phyloP scores from a whole-genome alignment of 2,113 vertebrate genomes.

The Acanthochromis polyacanthus region DNA sequence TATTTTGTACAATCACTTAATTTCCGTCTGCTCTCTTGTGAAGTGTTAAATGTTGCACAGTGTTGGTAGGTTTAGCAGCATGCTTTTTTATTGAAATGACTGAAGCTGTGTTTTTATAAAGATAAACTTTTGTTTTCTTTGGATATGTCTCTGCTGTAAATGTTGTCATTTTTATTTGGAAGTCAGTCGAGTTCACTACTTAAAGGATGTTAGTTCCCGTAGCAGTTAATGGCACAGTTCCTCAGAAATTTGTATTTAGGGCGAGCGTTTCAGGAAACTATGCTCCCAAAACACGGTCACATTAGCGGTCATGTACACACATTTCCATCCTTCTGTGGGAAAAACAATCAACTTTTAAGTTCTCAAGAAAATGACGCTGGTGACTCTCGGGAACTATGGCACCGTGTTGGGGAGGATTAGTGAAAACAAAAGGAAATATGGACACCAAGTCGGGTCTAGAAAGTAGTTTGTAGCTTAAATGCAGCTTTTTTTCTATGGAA shows the following conservation, averaged over 20 bases:
- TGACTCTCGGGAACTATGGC: constrained; percentile 4
- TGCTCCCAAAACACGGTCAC: constrained; percentile 20
- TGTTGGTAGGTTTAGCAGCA: constrained; percentile 31
- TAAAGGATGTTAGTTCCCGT: neutral
- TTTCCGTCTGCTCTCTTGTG: constrained; percentile 31
- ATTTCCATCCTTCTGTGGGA: constrained; percentile 35
- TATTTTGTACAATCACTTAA: constrained; percentile 41
- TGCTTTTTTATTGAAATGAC: constrained; percentile 24
- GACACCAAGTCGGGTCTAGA: neutral
- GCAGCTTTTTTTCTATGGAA: neutral
- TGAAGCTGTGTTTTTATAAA: constrained; percentile 32
- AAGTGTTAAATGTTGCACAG: constrained; percentile 24
- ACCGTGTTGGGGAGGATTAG: constrained; percentile 19
- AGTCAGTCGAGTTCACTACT: neutral
- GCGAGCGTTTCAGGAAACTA: constrained; percentile 35
- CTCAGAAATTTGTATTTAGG: constrained; percentile 30
- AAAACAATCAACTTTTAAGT: constrained; percentile 33
- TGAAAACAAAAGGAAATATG: neutral
- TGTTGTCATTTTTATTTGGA: neutral
- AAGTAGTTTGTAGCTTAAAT: constrained; percentile 12
- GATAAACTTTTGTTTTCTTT: constrained; percentile 18
- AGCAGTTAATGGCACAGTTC: constrained; percentile 39
- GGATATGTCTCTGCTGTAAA: constrained; percentile 15
- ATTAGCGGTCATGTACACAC: constrained; percentile 4
- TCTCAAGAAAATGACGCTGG: constrained; percentile 29